Base-by-base conservation (phyloP, 2,888 invertebrate species). In the Yponomeuta cagnagella region DNA sequence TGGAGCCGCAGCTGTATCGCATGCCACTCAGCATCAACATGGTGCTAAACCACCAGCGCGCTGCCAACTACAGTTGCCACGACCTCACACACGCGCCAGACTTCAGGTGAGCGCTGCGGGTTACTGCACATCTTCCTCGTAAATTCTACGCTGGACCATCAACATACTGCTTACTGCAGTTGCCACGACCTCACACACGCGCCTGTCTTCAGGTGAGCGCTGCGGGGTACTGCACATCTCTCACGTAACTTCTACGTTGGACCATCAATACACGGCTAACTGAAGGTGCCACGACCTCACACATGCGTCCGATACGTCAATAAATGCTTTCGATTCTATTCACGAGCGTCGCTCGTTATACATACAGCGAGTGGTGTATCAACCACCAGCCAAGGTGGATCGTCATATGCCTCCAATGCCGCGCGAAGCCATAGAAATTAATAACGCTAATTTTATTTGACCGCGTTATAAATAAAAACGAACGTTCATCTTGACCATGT, bases 1-100 rank as follows among this genome's bases (percentile, higher is more conserved):
- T 81, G 48, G 86, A 87, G 77, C 85, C 87, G 70, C 80, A 79
- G 72, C 75, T 84, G 72, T 81, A 80, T 72, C 76, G 78, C 72
- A 79, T 79, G 80, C 83, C 85, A 70, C 23, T 76, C n/a, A 75
- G 75, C 71, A 73, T 81, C 72, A 73, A 77, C 33, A 74, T 69
- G 64, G 74, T 80, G 76, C 68, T 74, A 72, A 77, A 77, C 69
- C 70, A 73, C n/a, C 76, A 75, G 10, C 70, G 74, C 5, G 48
- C 73, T 64, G 5, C 71, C 0, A n/a, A 6, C 37, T 15, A 23
- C 76, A 70, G 74, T 30, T 73, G 82, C 2, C 88, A 86, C 75
- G 88, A 89, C 74, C 72, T 86, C 43, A 30, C 77, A 0, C 72
- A 81, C 23, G 72, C 76, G 48, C 75, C 78, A 0, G 80, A 84